Conservation (phyloP, 2,888 invertebrate genomes). For the Pasiphila rectangulata region DNA sequence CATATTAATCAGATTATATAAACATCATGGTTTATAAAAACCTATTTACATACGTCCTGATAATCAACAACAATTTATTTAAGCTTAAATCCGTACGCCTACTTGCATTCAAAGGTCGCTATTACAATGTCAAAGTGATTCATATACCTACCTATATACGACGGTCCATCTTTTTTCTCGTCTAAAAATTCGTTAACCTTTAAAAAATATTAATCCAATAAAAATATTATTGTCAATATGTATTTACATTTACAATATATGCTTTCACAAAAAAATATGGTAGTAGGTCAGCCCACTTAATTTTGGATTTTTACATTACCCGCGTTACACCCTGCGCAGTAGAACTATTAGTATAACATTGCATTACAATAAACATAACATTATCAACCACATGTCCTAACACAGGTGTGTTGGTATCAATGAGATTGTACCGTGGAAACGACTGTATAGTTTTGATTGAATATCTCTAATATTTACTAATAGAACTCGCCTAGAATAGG, state of each 20-base stretch:
- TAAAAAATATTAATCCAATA: background rate
- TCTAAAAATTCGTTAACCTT: conserved; percentile 29
- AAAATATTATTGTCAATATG: too few species aligned
- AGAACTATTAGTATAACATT: conserved; percentile 2
- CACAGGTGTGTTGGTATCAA: conserved; percentile 41
- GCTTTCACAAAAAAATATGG: too few species aligned
- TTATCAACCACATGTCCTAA: conserved; percentile 32
- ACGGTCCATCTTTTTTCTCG: conserved; percentile 34
- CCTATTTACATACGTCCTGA: conserved; percentile 2
- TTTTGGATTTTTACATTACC: background rate
- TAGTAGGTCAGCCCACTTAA: background rate
- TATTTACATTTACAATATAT: too few species aligned
- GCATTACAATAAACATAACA: conserved; percentile 13
- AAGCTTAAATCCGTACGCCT: conserved; percentile 47
- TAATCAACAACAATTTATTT: conserved; percentile 36
- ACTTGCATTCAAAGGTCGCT: conserved; percentile 41
- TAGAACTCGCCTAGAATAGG: conserved; percentile 55
- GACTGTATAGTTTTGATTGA: conserved; percentile 52
- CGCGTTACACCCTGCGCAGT: background rate
- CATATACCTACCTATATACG: too few species aligned
- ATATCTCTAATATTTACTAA: conserved; percentile 62
- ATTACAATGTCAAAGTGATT: conserved; percentile 51
- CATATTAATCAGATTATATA: background rate
- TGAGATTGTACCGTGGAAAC: conserved; percentile 51
- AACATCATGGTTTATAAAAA: background rate